Conservation (phyloP, 2,113 vertebrate species). For the Urocolius indicus region DNA sequence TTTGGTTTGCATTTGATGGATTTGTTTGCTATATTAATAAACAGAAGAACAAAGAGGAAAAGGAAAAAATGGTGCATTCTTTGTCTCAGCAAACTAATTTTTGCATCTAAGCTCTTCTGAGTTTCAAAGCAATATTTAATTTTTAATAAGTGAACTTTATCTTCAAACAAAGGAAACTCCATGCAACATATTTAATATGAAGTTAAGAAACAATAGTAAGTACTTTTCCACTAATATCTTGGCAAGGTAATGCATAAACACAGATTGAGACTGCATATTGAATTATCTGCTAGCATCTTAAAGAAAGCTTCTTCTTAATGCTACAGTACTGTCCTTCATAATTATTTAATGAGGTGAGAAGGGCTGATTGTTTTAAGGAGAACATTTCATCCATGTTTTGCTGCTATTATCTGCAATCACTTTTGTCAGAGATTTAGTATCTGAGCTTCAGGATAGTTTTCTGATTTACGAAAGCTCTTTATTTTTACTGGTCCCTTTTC, state of each 20-base stretch:
- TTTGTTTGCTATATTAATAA: slow-evolving; percentile 44
- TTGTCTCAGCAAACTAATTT: neutral
- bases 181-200: neutral
- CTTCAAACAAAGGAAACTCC: neutral
- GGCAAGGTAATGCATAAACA: neutral
- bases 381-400: neutral
- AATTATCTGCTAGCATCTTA: neutral
- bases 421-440: neutral
- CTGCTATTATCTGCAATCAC: neutral
- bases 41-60: neutral
- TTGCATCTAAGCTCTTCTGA: neutral
- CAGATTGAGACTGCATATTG: neutral
- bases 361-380: neutral
- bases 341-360: neutral
- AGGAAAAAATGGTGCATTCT: neutral
- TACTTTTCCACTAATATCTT: neutral
- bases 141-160: neutral
- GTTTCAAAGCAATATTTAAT: neutral
- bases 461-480: neutral
- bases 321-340: neutral
- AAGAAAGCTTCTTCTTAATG: neutral
- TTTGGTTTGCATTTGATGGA: neutral
- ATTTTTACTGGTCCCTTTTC: neutral
- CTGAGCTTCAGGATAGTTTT: neutral
- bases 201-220: neutral